Percentiles rank a stretch among this genome's conserved stretches.
phyloP scores from a whole-genome alignment of 2,113 vertebrate species.

The Scalopus aquaticus region DNA sequence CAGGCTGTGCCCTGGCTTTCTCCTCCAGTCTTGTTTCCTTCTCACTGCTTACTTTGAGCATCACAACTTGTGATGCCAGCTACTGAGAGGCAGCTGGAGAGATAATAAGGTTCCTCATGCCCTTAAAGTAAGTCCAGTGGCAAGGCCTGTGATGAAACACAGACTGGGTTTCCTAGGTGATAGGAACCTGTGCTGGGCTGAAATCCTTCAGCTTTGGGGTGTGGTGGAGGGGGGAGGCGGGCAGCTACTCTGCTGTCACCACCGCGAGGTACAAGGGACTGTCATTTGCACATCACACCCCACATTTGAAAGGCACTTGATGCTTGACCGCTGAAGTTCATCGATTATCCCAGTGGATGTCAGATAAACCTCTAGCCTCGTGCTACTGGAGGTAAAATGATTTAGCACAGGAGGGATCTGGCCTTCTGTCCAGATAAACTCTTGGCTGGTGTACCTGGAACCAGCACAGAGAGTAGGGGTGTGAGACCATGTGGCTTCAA shows the following conservation, averaged over 20 bases:
- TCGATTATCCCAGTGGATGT: background rate
- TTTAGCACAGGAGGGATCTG: background rate
- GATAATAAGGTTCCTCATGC: background rate
- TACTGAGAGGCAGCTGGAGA: background rate
- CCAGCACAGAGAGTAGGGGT: background rate
- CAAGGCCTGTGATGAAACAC: background rate
- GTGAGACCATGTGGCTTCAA: background rate
- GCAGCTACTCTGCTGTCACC: background rate
- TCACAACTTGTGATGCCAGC: background rate
- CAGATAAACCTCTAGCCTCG: background rate
- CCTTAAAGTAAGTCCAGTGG: background rate
- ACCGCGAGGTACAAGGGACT: background rate
- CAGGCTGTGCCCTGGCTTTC: background rate
- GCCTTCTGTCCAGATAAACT: background rate
- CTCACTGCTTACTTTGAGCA: background rate
- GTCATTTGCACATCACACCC: background rate
- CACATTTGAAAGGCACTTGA: background rate
- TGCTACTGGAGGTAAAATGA: background rate
- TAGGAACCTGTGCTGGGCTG: background rate
- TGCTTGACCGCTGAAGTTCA: background rate
- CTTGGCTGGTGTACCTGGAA: background rate
- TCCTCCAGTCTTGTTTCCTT: background rate
- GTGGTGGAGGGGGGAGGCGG: no score
- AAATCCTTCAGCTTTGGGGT: background rate
- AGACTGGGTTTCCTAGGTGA: background rate